Evolutionary conservation across 2,113 vertebrate species (phyloP).

Genomic region (Mola mola): DNA sequence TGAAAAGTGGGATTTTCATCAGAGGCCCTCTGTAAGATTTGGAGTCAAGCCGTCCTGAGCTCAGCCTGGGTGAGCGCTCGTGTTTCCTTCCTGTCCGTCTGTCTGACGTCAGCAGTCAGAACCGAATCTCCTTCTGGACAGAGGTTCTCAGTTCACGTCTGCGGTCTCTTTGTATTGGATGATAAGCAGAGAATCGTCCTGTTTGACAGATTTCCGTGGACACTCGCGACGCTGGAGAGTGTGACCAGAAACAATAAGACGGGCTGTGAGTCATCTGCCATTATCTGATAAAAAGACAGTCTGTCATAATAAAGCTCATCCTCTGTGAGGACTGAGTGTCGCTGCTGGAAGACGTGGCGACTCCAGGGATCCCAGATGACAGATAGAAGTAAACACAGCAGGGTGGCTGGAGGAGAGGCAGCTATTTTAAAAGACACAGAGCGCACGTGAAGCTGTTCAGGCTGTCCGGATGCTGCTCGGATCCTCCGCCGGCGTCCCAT

Average conservation of each 20-base stretch:
- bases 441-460: slow-evolving; percentile 25
- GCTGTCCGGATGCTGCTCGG: too few relatives aligned
- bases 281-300: too few relatives aligned
- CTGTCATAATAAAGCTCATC: slow-evolving; percentile 12
- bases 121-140: neutral
- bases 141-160: slow-evolving; percentile 29
- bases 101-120: neutral
- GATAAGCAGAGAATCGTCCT: neutral
- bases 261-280: slow-evolving; percentile 3
- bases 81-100: too few relatives aligned
- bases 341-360: neutral
- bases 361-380: slow-evolving; percentile 3
- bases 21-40: too few relatives aligned
- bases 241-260: neutral
- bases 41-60: too few relatives aligned
- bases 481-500: slow-evolving; percentile 51
- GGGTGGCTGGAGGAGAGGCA: neutral
- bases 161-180: neutral
- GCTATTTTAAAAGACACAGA: slow-evolving; percentile 52
- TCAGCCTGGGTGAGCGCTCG: too few relatives aligned
- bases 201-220: too few relatives aligned
- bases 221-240: too few relatives aligned
- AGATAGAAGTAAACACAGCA: slow-evolving; percentile 33
- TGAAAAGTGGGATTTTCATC: too few relatives aligned
- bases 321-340: neutral